These are phyloP conservation scores for Parasteatoda lunata DNA, from an alignment of 2,888 invertebrate genomes.

Conservation along the genomic window DNA sequence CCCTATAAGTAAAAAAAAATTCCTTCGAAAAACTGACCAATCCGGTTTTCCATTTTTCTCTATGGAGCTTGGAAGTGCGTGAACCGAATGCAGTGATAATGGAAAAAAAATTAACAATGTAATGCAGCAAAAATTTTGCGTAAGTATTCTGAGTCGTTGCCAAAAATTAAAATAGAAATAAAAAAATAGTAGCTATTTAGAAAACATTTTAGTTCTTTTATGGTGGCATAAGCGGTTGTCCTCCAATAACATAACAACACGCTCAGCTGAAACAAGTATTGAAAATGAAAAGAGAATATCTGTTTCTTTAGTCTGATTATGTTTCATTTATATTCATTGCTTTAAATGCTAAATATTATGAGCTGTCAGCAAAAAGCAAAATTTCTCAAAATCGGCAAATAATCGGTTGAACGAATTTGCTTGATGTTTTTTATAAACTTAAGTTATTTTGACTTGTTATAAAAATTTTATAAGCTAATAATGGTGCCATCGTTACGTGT, in stretches of 20 bases:
- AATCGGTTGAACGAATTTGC: neutral
- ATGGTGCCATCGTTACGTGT: conserved; percentile 36
- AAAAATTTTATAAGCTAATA: conserved; percentile 3
- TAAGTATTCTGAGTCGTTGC: too few species aligned
- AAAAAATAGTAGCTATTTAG: too few species aligned
- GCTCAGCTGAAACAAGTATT: conserved; percentile 42
- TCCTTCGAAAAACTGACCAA: too few species aligned
- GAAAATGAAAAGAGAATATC: conserved; percentile 36
- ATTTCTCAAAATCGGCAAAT: neutral
- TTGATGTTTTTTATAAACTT: neutral
- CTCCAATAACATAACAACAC: conserved; percentile 61
- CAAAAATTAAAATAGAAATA: too few species aligned
- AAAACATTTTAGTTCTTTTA: neutral
- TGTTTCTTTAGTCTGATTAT: neutral
- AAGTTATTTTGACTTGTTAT: conserved; percentile 12
- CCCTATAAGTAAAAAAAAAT: too few species aligned
- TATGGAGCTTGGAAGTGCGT: too few species aligned
- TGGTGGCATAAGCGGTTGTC: conserved; percentile 31
- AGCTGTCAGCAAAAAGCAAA: neutral
- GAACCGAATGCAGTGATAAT: too few species aligned
- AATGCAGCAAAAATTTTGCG: too few species aligned
- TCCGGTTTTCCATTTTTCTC: too few species aligned
- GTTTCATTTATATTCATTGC: neutral
- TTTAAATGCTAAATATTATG: conserved; percentile 5
- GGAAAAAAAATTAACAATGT: too few species aligned